phyloP scores from a whole-genome alignment of 2,888 invertebrate species.

The Serrognathus titanus region DNA sequence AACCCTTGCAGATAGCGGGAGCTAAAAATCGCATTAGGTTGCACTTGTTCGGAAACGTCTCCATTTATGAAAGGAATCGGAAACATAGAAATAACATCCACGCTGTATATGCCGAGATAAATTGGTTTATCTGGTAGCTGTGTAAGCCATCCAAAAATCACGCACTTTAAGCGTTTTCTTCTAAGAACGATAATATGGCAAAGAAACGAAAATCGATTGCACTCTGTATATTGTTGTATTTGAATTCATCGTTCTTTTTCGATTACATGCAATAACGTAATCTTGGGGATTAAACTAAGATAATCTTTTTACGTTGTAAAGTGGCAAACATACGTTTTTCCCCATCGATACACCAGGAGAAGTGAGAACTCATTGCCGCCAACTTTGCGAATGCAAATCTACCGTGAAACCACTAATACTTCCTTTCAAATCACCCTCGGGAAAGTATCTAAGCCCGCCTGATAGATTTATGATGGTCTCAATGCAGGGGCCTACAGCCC shows the following conservation, averaged over 20 bases:
- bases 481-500: not conserved
- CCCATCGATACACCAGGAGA: constrained; percentile 32
- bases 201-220: too few relatives aligned
- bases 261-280: too few relatives aligned
- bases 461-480: constrained; percentile 44
- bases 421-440: constrained; percentile 38
- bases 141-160: not conserved
- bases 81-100: constrained; percentile 21
- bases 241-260: too few relatives aligned
- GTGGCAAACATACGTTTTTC: too few relatives aligned
- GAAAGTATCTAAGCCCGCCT: constrained; percentile 38
- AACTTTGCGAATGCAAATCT: constrained; percentile 46
- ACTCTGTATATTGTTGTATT: too few relatives aligned
- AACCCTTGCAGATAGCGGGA: constrained; percentile 10
- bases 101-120: constrained; percentile 4
- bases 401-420: constrained; percentile 45
- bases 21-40: constrained; percentile 19
- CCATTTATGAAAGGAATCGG: constrained; percentile 23
- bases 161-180: too few relatives aligned
- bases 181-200: too few relatives aligned
- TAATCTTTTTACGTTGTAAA: too few relatives aligned
- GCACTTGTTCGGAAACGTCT: constrained; percentile 16
- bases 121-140: constrained; percentile 1
- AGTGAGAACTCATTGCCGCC: constrained; percentile 41
- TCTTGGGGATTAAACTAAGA: too few relatives aligned